Base-by-base conservation (phyloP, 1,140 invertebrate species). In the Meloidogyne floridensis region DNA sequence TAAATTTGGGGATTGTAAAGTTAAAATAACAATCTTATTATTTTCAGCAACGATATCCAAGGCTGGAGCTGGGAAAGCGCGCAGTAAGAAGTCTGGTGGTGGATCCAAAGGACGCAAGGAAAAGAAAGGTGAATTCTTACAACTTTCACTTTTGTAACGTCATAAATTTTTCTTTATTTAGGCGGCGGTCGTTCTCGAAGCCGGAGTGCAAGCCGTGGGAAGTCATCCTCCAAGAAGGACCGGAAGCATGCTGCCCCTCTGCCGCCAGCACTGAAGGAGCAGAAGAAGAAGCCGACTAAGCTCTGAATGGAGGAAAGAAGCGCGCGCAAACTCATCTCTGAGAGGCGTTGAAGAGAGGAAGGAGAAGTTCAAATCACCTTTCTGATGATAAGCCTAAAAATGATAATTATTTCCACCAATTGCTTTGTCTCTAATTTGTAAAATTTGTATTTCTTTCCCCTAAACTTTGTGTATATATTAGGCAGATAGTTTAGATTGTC, bases 261-360 rank as follows among this genome's bases (percentile, higher is more conserved):
- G 15, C 59, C 59, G 15, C 59, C 59, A 65, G 59, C 59, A 65
- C n/a, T 65, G n/a, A 65, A 65, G 59, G 59, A 65, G 59, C n/a
- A 9, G 8, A 11, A 15, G 59, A 65, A 65, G 59, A 65, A 65
- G 59, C 59, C 59, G 59, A 11, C 10, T 4, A 65, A 65, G 59
- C 59, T 65, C 59, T 65, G 59, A 65, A n/a, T 3, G 47, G 59
- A 65, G 15, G 15, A 65, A n/a, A n/a, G 9, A 54, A 8, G 51
- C 13, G 15, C 59, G 59, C 59, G n/a, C 47, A 65, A 65, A 65
- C 59, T 65, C 59, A 65, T 59, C 56, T 59, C 56, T 65, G n/a
- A 65, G n/a, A 6, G 59, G 15, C 10, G 2, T 2, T 4, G 15
- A n/a, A 65, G 4, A 8, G 15, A n/a, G 15, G 10, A 7, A n/a